Percentiles rank a stretch among this genome's conserved stretches.
Conservation (phyloP, 2,797 vertebrate genomes). For the Malacoraja senta region DNA sequence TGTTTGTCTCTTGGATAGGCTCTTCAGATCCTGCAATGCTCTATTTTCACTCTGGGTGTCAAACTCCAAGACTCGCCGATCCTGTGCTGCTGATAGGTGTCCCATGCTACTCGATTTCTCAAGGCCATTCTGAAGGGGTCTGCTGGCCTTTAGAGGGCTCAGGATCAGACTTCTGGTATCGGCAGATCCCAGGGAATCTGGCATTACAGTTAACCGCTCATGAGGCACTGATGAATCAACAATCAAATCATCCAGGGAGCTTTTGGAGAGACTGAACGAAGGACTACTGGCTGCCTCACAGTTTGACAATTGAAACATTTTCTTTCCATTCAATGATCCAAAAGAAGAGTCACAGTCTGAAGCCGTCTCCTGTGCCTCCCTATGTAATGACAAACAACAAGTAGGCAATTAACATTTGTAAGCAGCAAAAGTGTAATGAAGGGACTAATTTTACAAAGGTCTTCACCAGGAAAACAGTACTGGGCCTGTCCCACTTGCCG, state of each 20-base stretch:
- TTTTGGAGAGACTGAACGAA: conserved; percentile 77
- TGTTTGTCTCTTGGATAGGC: conserved; percentile 69
- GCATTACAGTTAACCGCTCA: conserved; percentile 72
- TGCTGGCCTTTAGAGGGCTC: conserved; percentile 62
- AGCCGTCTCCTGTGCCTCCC: conserved; percentile 76
- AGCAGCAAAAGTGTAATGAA: neutral
- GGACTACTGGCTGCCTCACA: conserved; percentile 63
- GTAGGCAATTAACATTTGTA: conserved; percentile 41
- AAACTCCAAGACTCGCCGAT: conserved; percentile 73
- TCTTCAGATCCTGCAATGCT: conserved; percentile 60
- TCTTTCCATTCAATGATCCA: conserved; percentile 74
- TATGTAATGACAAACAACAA: conserved; percentile 50
- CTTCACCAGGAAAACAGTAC: neutral
- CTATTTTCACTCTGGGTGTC: conserved; percentile 74
- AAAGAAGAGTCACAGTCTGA: conserved; percentile 81
- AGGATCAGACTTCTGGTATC: conserved; percentile 82
- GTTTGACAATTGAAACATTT: conserved; percentile 67
- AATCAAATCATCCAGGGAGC: conserved; percentile 66
- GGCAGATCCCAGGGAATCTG: conserved; percentile 75
- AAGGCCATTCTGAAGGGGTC: conserved; percentile 82
- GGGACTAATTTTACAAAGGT: neutral
- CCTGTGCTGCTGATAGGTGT: conserved; percentile 74
- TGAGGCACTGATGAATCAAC: conserved; percentile 64
- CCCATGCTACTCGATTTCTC: conserved; percentile 96
- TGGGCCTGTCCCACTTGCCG: no score